phyloP scores from a whole-genome alignment of 2,113 vertebrate genomes.

The Gopherus flavomarginatus region DNA sequence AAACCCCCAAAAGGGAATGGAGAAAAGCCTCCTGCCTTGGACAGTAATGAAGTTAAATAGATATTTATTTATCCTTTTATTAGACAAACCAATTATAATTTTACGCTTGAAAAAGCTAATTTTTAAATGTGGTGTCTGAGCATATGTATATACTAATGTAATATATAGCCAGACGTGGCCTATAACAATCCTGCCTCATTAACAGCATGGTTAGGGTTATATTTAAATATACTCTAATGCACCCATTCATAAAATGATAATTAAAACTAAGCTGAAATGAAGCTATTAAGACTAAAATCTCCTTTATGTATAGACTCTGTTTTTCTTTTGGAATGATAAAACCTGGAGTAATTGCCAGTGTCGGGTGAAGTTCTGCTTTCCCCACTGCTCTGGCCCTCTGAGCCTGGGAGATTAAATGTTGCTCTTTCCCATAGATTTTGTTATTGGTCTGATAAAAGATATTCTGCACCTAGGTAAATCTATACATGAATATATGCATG shows the following conservation, averaged over 20 bases:
- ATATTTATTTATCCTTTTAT: constrained; percentile 84
- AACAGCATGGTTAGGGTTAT: constrained; percentile 37
- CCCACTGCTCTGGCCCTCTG: rapidly evolving
- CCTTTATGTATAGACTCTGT: constrained; percentile 50
- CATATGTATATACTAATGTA: constrained; percentile 34
- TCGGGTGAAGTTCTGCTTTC: constrained; percentile 4
- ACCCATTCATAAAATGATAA: constrained; percentile 74
- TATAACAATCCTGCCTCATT: constrained; percentile 67
- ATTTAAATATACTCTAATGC: constrained; percentile 74
- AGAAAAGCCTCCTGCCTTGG: constrained; percentile 74
- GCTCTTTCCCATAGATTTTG: constrained; percentile 31
- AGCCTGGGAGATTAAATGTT: constrained; percentile 44
- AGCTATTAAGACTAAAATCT: constrained; percentile 57
- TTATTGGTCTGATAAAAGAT: not conserved
- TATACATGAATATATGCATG: not conserved
- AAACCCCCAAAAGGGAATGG: constrained; percentile 71
- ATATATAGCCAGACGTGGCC: constrained; percentile 59
- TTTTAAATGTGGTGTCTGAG: constrained; percentile 67
- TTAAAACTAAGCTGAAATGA: constrained; percentile 67
- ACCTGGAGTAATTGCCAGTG: constrained; percentile 41
- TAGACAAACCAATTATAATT: constrained; percentile 80
- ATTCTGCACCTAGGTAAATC: not conserved
- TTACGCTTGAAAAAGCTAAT: constrained; percentile 74
- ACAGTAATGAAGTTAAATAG: constrained; percentile 82
- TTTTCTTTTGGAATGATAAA: constrained; percentile 46